phyloP scores from a whole-genome alignment of 2,888 invertebrate genomes.

The Argynnis bischoffii region DNA sequence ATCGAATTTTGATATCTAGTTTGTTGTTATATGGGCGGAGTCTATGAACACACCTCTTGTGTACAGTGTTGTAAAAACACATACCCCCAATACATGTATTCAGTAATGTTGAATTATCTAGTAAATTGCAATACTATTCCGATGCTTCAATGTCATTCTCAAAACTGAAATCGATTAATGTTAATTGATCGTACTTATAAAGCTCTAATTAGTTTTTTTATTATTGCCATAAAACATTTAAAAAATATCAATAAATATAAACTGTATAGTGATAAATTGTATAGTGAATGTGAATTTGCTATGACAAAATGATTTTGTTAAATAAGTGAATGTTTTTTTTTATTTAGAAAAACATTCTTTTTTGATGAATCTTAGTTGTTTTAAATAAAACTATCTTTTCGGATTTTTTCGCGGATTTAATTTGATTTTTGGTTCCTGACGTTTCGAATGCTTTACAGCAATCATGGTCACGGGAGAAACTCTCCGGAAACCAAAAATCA shows the following conservation, averaged over 20 bases:
- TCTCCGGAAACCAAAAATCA: no score
- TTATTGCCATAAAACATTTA: background rate
- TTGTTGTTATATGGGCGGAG: slow-evolving; percentile 45
- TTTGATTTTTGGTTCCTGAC: no score
- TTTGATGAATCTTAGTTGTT: no score
- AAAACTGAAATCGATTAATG: slow-evolving; percentile 1
- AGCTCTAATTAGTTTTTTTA: slow-evolving; percentile 8
- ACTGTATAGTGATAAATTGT: background rate
- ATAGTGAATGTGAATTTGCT: background rate
- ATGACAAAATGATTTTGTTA: background rate
- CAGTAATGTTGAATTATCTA: background rate
- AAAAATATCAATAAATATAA: background rate
- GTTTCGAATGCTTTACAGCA: no score
- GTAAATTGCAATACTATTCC: slow-evolving; percentile 11
- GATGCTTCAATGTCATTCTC: slow-evolving; percentile 3
- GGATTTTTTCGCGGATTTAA: no score
- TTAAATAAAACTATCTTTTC: no score
- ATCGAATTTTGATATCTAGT: slow-evolving; percentile 61
- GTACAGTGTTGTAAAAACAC: slow-evolving; percentile 25
- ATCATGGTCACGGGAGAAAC: no score
- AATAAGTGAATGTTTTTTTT: no score
- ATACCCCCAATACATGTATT: slow-evolving; percentile 1
- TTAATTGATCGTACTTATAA: background rate
- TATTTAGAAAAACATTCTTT: no score
- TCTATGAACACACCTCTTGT: slow-evolving; percentile 41